Conservation (phyloP, 2,797 vertebrate genomes). For the Leuciscus waleckii region DNA sequence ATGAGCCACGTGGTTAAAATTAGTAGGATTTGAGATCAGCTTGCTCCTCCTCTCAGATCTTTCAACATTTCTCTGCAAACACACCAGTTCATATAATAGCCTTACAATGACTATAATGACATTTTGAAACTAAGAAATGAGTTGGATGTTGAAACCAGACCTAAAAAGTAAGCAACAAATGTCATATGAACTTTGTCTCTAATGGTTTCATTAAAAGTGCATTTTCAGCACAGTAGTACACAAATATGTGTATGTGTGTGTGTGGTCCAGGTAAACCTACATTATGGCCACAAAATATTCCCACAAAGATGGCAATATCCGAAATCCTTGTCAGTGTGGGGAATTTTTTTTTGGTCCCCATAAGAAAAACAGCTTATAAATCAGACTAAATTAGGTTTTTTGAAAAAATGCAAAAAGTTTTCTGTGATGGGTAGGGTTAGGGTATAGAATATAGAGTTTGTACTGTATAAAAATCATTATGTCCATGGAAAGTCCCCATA, state of each 20-base stretch:
- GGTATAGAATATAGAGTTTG: no score
- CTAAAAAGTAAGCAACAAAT: not conserved
- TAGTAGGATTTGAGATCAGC: conserved; percentile 98
- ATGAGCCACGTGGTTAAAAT: conserved; percentile 99
- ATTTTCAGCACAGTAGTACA: not conserved
- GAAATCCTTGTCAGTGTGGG: no score
- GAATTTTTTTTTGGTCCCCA: no score
- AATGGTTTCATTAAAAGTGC: not conserved
- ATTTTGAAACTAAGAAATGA: not conserved
- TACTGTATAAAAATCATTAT: no score
- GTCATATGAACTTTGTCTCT: not conserved
- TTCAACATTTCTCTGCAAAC: conserved; percentile 93
- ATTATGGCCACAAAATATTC: no score
- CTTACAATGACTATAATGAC: not conserved
- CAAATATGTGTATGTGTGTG: not conserved
- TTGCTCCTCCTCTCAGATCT: conserved; percentile 99
- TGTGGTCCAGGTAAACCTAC: no score
- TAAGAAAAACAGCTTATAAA: no score
- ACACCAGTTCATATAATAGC: not conserved
- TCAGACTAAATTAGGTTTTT: no score
- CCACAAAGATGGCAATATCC: no score
- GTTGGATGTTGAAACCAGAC: not conserved
- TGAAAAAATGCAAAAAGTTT: no score
- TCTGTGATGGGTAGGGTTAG: no score
- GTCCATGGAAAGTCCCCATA: no score